Evolutionary conservation across 1,140 invertebrate species (phyloP).

Genomic region (Lordiphosa stackelbergi): DNA sequence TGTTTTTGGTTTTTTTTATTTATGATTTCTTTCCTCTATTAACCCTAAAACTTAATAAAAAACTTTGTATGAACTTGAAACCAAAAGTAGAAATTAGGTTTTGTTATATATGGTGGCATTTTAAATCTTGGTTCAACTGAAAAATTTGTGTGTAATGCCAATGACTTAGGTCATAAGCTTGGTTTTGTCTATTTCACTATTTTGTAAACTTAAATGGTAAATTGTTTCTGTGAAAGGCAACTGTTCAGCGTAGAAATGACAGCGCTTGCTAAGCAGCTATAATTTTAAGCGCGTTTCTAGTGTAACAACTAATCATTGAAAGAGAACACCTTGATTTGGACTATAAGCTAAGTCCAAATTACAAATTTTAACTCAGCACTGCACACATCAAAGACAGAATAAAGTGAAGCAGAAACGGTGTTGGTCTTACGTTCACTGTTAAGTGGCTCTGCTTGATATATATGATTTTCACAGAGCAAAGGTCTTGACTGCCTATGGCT

Average conservation of each 20-base stretch:
- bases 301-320: no score
- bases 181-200: slow-evolving; percentile 73
- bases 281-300: no score
- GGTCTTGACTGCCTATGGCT: no score
- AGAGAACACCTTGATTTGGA: no score
- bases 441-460: no score
- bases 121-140: slow-evolving; percentile 35
- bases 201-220: slow-evolving; percentile 72
- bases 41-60: slow-evolving; percentile 48
- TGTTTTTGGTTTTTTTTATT: slow-evolving; percentile 14
- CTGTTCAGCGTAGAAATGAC: slow-evolving; percentile 57
- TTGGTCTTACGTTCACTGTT: no score
- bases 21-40: slow-evolving; percentile 6
- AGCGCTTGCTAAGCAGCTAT: not conserved
- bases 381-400: no score
- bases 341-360: no score
- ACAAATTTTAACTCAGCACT: no score
- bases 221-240: slow-evolving; percentile 75
- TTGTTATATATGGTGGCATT: slow-evolving; percentile 4
- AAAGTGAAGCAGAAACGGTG: no score
- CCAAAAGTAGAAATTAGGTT: slow-evolving; percentile 32
- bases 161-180: slow-evolving; percentile 25
- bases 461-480: no score
- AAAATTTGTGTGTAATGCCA: slow-evolving; percentile 10
- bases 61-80: slow-evolving; percentile 67